Evolutionary conservation across 2,888 invertebrate genomes (phyloP), one percentile per base, ranked within the genome.

Genomic region (Macrophya annulata): DNA sequence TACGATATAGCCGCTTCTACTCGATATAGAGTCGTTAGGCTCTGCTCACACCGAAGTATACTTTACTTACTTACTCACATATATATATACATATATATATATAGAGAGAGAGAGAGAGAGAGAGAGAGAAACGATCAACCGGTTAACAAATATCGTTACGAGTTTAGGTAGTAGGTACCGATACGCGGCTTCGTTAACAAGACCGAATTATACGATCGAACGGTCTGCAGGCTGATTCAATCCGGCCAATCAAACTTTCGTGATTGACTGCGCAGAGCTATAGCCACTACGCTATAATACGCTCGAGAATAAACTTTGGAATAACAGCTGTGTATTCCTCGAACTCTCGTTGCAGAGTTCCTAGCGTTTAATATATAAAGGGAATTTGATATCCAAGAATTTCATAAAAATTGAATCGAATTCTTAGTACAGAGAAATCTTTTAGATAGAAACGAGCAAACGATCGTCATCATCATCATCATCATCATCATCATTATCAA

Each of bases 171-270:
- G 8, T 65, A 17, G 31, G 40, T 25, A 65, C 25, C 65, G 43
- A 72, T 21, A 8, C 37, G 37, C 31, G 8, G 37, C 77, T 51
- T n/a, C 77, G 51, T 77, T 77, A 51, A 55, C 77, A 37, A 77
- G 51, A 31, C 51, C 77, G 31, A 77, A 77, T 77, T 55, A 77
- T 77, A 77, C 77, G 31, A 55, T 55, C 77, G 77, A 55, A 51
- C 77, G 51, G 48, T 48, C 76, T 71, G 72, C 55, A n/a, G 72
- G 31, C 40, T n/a, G 40, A 37, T 72, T 37, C 74, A 31, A 77
- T 55, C 77, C 17, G 55, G 37, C 55, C 77, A 77, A 77, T 77
- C 77, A 77, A 77, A 77, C 72, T 74, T 45, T 8, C 48, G 25
- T 77, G 77, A 77, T 77, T 77, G 77, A 77, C 51, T 37, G 68